These are phyloP conservation scores for Drosophila sturtevanti DNA, from an alignment of 1,140 invertebrate genomes.

Conservation along the genomic window DNA sequence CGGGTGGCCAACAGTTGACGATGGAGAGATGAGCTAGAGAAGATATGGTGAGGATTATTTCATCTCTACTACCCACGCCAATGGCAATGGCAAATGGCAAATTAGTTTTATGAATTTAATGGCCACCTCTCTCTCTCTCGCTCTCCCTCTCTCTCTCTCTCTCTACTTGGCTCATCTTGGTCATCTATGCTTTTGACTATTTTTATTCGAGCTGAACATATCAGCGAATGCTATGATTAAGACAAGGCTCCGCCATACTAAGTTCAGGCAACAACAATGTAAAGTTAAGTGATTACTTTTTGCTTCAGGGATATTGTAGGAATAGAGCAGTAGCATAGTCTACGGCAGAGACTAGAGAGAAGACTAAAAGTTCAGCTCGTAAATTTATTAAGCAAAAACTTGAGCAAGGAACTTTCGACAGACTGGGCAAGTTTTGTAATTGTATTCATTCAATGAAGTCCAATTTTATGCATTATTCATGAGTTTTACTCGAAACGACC, in stretches of 20 bases:
- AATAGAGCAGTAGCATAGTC: not conserved
- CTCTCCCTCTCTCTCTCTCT: constrained; percentile 17
- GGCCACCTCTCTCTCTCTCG: constrained; percentile 21
- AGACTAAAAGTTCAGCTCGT: constrained; percentile 67
- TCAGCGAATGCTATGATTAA: constrained; percentile 68
- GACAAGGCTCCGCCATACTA: constrained; percentile 45
- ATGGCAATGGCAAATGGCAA: constrained; percentile 46
- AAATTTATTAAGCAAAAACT: constrained; percentile 79
- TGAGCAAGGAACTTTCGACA: constrained; percentile 59
- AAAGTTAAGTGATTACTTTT: constrained; percentile 80
- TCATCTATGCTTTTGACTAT: constrained; percentile 27
- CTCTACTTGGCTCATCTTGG: constrained; percentile 23
- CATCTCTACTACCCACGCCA: not conserved
- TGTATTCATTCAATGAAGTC: constrained; percentile 78
- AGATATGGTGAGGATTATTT: constrained; percentile 2
- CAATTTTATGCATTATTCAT: constrained; percentile 71
- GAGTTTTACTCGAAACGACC: constrained; percentile 14
- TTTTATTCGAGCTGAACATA: constrained; percentile 26
- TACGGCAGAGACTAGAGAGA: constrained; percentile 30
- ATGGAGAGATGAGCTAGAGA: constrained; percentile 24
- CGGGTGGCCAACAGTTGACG: constrained; percentile 56
- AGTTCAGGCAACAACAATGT: constrained; percentile 33
- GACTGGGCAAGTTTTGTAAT: constrained; percentile 73
- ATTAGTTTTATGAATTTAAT: constrained; percentile 65
- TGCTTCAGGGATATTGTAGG: constrained; percentile 31